Base-by-base conservation (phyloP, 2,797 vertebrate genomes). In the Euthynnus affinis region DNA sequence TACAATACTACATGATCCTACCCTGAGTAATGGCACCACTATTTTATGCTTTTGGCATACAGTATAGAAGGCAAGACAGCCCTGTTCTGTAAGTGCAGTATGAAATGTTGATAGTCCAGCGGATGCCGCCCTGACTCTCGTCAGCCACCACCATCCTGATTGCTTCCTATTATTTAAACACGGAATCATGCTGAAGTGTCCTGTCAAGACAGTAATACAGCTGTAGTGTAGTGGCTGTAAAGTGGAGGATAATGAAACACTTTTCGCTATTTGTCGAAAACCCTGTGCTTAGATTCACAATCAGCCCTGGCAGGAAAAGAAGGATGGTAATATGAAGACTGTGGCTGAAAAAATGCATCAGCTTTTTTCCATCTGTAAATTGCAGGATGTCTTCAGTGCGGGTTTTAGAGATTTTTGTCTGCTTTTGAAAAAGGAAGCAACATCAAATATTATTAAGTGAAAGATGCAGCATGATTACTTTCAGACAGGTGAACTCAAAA, bases 101-200 rank as follows among this genome's bases (percentile, higher is more conserved):
- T 84, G 85, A 88, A 73, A 88, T 78, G 78, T 48, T 72, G 74
- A 87, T 76, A 55, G 81, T 90, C 78, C 76, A 64, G 85, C 80
- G 85, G 87, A 90, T 65, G 81, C 72, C 73, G 71, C 68, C 60
- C 71, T 90, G 81, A 23, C 81, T 87, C 81, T 76, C 37, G 64
- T 81, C 83, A 76, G 53, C 65, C 66, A 60, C 65, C 66, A 58
- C 80, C 78, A 25, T 85, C 49, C 76, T 89, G 87, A 92, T 93
- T 85, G 88, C 80, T 60, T 85, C 82, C 78, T 70, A 82, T 93
- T 88, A 83, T 88, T 89, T 84, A 79, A 84, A 66, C 83, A 74
- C 68, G 78, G 84, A 91, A 86, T 85, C 82, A 87, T 71, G 79
- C 61, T 87, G 86, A 91, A 90, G 87, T 84, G 79, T 87, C 61